Conservation (phyloP, 2,113 vertebrate genomes). For the Myxocyprinus asiaticus region DNA sequence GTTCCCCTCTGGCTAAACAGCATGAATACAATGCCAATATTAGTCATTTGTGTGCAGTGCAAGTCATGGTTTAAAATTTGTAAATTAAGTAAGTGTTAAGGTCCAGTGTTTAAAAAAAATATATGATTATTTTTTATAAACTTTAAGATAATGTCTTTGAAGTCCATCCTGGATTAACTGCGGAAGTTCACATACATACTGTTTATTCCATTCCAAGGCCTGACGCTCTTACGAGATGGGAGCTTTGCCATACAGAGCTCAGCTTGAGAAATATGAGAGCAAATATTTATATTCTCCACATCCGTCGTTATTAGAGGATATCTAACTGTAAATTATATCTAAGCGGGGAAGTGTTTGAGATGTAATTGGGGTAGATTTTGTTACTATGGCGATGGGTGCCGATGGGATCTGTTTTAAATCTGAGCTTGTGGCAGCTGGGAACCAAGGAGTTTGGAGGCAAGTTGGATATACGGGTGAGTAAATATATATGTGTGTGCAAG, state of each 20-base stretch:
- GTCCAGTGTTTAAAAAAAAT: too few species aligned
- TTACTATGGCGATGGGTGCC: slow-evolving; percentile 42
- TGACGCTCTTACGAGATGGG: too few species aligned
- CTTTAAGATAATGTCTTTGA: too few species aligned
- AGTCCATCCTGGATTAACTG: too few species aligned
- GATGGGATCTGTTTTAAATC: slow-evolving; percentile 24
- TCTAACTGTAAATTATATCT: slow-evolving; percentile 36
- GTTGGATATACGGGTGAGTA: slow-evolving; percentile 13
- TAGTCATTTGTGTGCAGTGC: too few species aligned
- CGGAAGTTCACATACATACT: too few species aligned
- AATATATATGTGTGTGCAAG: neutral
- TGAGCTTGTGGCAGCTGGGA: neutral
- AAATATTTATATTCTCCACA: slow-evolving; percentile 30
- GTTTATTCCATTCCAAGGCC: too few species aligned
- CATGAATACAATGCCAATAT: too few species aligned
- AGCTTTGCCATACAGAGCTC: neutral
- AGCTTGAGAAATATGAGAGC: slow-evolving; percentile 20
- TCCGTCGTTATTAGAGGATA: slow-evolving; percentile 42
- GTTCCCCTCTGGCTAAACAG: too few species aligned
- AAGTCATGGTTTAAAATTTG: too few species aligned
- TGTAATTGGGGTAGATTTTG: slow-evolving; percentile 40
- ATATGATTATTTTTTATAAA: too few species aligned
- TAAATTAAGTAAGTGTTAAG: too few species aligned
- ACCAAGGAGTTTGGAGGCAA: neutral
- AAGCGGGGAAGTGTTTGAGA: neutral